phyloP scores from a whole-genome alignment of 2,113 vertebrate genomes.

The Sarotherodon lohbergeri region DNA sequence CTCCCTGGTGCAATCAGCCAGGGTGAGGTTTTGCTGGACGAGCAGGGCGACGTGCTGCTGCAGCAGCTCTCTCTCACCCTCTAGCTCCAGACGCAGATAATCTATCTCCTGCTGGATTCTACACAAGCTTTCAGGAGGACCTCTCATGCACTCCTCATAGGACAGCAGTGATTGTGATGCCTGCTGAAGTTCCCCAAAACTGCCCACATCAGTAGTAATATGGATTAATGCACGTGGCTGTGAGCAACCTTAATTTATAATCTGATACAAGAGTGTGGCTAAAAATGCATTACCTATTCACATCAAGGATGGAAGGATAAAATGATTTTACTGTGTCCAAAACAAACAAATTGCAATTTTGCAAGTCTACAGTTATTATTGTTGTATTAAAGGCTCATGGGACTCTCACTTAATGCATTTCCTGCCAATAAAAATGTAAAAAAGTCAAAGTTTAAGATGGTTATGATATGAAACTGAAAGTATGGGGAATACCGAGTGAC shows the following conservation, averaged over 20 bases:
- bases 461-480: background rate
- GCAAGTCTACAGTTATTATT: background rate
- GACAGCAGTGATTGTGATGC: constrained; percentile 29
- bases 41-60: constrained; percentile 61
- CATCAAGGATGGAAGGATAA: background rate
- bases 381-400: background rate
- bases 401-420: background rate
- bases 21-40: constrained; percentile 65
- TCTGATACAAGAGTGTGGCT: background rate
- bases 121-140: constrained; percentile 26
- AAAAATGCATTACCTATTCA: background rate
- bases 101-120: constrained; percentile 63
- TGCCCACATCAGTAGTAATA: constrained; percentile 22
- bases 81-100: constrained; percentile 64
- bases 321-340: background rate
- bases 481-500: background rate
- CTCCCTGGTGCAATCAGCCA: constrained; percentile 64
- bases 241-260: background rate
- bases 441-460: background rate
- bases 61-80: constrained; percentile 67
- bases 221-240: background rate
- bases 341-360: background rate
- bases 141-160: constrained; percentile 23
- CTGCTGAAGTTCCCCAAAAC: constrained; percentile 35
- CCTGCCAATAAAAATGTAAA: background rate